Percentiles rank a stretch among this genome's conserved stretches.
phyloP scores from a whole-genome alignment of 2,113 vertebrate genomes.

The Plecotus auritus region DNA sequence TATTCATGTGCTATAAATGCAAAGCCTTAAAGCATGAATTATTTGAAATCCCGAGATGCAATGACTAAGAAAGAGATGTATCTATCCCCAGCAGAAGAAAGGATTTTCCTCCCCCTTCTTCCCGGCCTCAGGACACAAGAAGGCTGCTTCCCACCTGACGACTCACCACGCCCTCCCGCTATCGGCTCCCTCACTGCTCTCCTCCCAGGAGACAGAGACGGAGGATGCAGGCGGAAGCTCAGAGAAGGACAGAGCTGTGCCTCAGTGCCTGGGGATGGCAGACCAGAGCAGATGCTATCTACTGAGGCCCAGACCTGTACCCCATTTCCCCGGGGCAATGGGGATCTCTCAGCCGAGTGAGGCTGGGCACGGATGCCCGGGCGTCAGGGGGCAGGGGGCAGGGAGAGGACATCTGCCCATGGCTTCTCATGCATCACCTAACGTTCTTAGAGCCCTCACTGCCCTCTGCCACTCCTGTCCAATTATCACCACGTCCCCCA shows the following conservation, averaged over 20 bases:
- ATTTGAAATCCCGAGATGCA: not conserved
- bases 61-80: not conserved
- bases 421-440: not conserved
- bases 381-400: not conserved
- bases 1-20: not conserved
- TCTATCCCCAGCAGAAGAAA: not conserved
- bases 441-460: not conserved
- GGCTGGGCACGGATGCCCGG: not conserved
- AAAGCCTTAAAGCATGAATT: not conserved
- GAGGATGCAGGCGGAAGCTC: not conserved
- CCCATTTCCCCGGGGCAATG: too few species aligned
- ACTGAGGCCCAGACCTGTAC: not conserved
- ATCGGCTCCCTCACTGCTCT: not conserved
- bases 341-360: not conserved
- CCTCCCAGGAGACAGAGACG: rapidly evolving
- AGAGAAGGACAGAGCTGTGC: not conserved
- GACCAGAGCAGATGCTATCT: not conserved
- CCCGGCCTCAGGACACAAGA: not conserved
- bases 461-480: not conserved
- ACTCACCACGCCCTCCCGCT: not conserved
- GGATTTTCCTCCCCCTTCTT: not conserved
- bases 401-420: not conserved
- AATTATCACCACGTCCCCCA: not conserved
- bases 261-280: not conserved
- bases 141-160: not conserved